Conservation (phyloP, 2,113 vertebrate species). For the Psilopsiagon aymara region DNA sequence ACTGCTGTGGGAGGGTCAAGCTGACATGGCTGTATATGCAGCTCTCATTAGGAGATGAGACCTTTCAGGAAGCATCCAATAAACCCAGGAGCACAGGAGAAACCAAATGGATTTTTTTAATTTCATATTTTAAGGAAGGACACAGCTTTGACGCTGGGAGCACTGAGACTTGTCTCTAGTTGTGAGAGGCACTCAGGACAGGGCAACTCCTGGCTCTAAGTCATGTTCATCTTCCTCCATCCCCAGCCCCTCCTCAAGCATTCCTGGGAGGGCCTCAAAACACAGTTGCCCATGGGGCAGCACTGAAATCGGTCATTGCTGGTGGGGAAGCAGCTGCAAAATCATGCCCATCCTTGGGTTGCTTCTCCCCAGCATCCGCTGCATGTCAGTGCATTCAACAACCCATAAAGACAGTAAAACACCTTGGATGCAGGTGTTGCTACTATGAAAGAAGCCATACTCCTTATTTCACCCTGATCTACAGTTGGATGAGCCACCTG, state of each 20-base stretch:
- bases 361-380: not conserved
- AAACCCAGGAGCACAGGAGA: not conserved
- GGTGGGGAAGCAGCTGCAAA: not conserved
- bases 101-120: not conserved
- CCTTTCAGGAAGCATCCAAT: not conserved
- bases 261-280: not conserved
- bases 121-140: not conserved
- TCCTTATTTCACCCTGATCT: not conserved
- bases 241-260: not conserved
- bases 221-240: not conserved
- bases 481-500: accelerated
- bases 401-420: not conserved
- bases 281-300: not conserved
- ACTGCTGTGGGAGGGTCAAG: accelerated
- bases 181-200: not conserved
- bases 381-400: accelerated
- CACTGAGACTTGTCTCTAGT: accelerated
- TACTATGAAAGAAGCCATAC: accelerated
- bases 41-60: not conserved
- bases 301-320: accelerated
- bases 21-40: not conserved
- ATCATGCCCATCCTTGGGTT: not conserved
- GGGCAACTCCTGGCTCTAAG: not conserved
- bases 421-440: not conserved
- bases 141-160: not conserved